Evolutionary conservation across 1,140 invertebrate species (phyloP).

Genomic region (Luehdorfia chinensis): DNA sequence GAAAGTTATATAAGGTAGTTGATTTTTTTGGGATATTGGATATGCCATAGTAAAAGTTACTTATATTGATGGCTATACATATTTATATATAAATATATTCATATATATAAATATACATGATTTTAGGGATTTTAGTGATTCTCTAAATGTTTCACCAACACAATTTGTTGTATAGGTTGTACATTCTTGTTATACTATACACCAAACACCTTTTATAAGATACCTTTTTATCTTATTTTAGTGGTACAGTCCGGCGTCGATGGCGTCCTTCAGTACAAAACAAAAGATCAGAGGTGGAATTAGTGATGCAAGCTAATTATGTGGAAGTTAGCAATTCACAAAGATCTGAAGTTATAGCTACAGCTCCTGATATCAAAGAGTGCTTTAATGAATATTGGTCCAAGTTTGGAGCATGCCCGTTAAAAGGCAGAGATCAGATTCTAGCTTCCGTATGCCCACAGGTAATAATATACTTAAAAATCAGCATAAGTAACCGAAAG

Average conservation of each 20-base stretch:
- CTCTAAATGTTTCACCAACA: too few relatives aligned
- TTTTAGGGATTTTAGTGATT: too few relatives aligned
- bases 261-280: conserved; percentile 82
- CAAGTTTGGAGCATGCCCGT: conserved; percentile 78
- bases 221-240: conserved; percentile 64
- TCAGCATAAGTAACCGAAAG: not conserved
- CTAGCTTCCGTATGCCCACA: conserved; percentile 90
- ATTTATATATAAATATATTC: too few relatives aligned
- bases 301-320: conserved; percentile 86
- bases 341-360: conserved; percentile 73
- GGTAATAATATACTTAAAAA: conserved; percentile 77
- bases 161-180: too few relatives aligned
- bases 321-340: conserved; percentile 85
- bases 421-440: conserved; percentile 88
- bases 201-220: too few relatives aligned
- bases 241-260: conserved; percentile 86
- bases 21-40: too few relatives aligned
- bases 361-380: conserved; percentile 81
- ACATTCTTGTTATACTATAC: too few relatives aligned
- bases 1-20: too few relatives aligned
- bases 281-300: conserved; percentile 82
- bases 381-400: conserved; percentile 89
- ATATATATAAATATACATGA: too few relatives aligned
- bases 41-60: too few relatives aligned
- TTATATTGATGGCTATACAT: too few relatives aligned